phyloP scores from a whole-genome alignment of 2,113 vertebrate species.

The Equus przewalskii region DNA sequence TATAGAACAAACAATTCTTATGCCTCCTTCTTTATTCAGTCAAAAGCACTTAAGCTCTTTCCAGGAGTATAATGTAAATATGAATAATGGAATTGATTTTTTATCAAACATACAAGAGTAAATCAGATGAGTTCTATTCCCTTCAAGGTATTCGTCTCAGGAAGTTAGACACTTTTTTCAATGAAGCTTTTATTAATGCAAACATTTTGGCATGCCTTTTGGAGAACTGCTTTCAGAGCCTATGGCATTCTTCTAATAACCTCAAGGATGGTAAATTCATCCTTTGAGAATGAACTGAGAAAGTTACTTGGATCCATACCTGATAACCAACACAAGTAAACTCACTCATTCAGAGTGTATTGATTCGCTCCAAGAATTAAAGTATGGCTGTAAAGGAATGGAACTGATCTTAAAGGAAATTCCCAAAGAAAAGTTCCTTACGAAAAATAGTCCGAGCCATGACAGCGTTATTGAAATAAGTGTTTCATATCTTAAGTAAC shows the following conservation, averaged over 20 bases:
- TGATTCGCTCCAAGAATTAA: constrained; percentile 67
- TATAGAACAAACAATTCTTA: constrained; percentile 50
- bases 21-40: constrained; percentile 49
- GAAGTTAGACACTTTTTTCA: constrained; percentile 74
- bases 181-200: constrained; percentile 71
- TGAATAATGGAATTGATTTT: constrained; percentile 79
- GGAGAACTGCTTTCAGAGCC: constrained; percentile 61
- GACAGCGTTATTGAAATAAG: background rate
- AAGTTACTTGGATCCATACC: constrained; percentile 65
- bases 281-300: constrained; percentile 65
- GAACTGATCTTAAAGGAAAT: background rate
- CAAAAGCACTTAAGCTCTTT: constrained; percentile 66
- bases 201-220: constrained; percentile 62
- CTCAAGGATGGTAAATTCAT: constrained; percentile 64
- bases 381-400: background rate
- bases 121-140: constrained; percentile 69
- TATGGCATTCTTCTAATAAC: constrained; percentile 71
- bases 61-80: constrained; percentile 72
- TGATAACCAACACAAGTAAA: constrained; percentile 66
- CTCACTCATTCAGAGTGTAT: constrained; percentile 23
- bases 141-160: constrained; percentile 69
- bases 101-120: constrained; percentile 75
- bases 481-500: constrained; percentile 13
- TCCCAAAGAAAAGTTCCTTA: background rate
- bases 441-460: constrained; percentile 3